These are phyloP conservation scores for Hemicordylus capensis DNA, from an alignment of 2,113 vertebrate species.

Conservation along the genomic window DNA sequence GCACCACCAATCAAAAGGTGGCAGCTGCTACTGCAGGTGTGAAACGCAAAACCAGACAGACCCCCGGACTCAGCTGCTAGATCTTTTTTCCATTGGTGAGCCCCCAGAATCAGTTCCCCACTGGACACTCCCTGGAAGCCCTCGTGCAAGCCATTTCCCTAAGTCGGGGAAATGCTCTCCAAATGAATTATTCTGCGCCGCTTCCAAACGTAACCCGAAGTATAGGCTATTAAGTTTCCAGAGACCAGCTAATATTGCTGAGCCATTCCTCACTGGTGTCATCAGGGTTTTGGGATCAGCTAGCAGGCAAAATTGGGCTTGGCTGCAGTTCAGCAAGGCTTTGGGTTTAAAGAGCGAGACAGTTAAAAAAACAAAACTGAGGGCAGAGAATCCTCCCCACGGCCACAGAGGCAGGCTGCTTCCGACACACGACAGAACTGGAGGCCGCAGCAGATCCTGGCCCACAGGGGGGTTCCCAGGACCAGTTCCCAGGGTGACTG, in stretches of 20 bases:
- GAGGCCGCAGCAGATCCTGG: not conserved
- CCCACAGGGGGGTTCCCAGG: not conserved
- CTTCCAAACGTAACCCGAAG: not conserved
- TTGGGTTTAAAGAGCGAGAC: constrained; percentile 40
- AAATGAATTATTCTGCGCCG: not conserved
- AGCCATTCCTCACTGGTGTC: not conserved
- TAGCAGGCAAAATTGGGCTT: constrained; percentile 23
- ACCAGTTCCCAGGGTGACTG: too few relatives aligned
- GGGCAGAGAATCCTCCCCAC: not conserved
- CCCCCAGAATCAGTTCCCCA: too few relatives aligned
- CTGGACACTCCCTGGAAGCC: not conserved
- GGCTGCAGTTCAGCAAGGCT: not conserved
- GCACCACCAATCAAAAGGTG: too few relatives aligned
- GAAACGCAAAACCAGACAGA: too few relatives aligned
- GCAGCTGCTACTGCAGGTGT: too few relatives aligned
- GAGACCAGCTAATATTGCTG: constrained; percentile 8
- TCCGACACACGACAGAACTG: constrained; percentile 25
- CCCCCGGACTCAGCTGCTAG: too few relatives aligned
- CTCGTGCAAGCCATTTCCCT: not conserved
- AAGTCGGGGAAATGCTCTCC: not conserved
- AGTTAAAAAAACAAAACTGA: constrained; percentile 15
- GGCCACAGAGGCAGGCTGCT: not conserved
- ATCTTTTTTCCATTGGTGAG: too few relatives aligned
- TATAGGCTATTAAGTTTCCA: not conserved
- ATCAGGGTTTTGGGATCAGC: constrained; percentile 4